phyloP scores from a whole-genome alignment of 2,113 vertebrate genomes.

The Calyptommatus sinebrachiatus region DNA sequence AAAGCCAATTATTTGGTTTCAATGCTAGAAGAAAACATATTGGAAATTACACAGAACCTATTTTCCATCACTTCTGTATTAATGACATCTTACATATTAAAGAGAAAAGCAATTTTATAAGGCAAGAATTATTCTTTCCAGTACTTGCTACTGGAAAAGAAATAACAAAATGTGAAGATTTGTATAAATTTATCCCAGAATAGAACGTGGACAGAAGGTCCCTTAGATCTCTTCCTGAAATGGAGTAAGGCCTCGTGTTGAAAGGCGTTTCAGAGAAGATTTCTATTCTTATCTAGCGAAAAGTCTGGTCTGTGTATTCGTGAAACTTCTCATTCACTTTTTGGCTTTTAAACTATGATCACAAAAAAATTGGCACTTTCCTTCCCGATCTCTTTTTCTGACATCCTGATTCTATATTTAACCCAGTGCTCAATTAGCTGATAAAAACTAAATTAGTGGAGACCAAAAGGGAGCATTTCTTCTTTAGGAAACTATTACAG shows the following conservation, averaged over 20 bases:
- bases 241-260: too few species aligned
- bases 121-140: background rate
- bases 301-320: too few species aligned
- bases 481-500: conserved; percentile 32
- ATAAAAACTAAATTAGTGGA: conserved; percentile 1
- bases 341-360: too few species aligned
- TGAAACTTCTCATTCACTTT: too few species aligned
- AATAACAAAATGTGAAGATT: background rate
- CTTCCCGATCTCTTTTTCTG: background rate
- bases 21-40: background rate
- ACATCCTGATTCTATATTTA: conserved; percentile 28
- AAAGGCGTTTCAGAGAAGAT: background rate
- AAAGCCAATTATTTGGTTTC: conserved; percentile 32
- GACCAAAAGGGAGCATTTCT: conserved; percentile 15
- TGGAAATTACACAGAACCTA: conserved; percentile 18
- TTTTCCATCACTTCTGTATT: conserved; percentile 20
- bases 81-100: conserved; percentile 5
- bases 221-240: too few species aligned
- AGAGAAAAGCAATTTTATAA: conserved; percentile 5
- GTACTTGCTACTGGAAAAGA: background rate
- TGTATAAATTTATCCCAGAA: too few species aligned
- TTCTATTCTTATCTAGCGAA: too few species aligned
- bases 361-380: background rate
- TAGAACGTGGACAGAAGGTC: too few species aligned
- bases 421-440: background rate